A percentile compares a stretch with the other conserved stretches of the same genome.
phyloP scores from a whole-genome alignment of 2,113 vertebrate genomes.

The Anoura caudifer region DNA sequence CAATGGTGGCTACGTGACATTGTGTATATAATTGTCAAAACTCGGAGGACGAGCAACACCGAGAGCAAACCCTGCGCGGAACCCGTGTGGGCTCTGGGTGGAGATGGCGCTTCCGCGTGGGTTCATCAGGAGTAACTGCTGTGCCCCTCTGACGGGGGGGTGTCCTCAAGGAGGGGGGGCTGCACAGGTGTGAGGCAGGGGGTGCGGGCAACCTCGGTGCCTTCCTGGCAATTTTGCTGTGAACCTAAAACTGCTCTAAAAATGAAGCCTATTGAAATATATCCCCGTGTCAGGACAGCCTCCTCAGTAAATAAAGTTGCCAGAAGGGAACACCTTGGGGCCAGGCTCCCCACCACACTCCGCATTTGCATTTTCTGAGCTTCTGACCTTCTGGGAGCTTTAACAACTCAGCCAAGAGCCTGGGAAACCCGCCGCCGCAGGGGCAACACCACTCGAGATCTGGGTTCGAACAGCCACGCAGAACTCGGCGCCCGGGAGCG shows the following conservation, averaged over 20 bases:
- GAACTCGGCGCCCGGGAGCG: neutral
- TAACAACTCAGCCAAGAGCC: neutral
- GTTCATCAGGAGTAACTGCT: too few species aligned
- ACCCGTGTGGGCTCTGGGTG: neutral
- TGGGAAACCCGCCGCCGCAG: neutral
- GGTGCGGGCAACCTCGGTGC: neutral
- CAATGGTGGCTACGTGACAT: too few species aligned
- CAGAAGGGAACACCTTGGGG: neutral
- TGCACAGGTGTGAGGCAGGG: accelerated
- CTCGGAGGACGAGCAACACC: neutral
- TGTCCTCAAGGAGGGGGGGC: neutral
- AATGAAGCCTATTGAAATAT: neutral
- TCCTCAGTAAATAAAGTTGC: neutral
- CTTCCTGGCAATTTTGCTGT: neutral
- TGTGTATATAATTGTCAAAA: neutral
- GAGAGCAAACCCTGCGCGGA: neutral
- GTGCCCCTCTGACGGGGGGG: neutral
- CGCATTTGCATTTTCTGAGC: neutral
- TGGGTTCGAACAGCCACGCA: neutral
- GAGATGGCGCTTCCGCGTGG: too few species aligned
- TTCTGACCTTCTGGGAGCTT: neutral
- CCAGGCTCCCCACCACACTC: neutral
- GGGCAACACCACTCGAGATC: too few species aligned
- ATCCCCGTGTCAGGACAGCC: neutral
- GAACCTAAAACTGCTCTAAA: neutral